Evolutionary conservation across 2,888 invertebrate genomes (phyloP), one percentile per base, ranked within the genome.

Genomic region (Chloroclystis v-ata): DNA sequence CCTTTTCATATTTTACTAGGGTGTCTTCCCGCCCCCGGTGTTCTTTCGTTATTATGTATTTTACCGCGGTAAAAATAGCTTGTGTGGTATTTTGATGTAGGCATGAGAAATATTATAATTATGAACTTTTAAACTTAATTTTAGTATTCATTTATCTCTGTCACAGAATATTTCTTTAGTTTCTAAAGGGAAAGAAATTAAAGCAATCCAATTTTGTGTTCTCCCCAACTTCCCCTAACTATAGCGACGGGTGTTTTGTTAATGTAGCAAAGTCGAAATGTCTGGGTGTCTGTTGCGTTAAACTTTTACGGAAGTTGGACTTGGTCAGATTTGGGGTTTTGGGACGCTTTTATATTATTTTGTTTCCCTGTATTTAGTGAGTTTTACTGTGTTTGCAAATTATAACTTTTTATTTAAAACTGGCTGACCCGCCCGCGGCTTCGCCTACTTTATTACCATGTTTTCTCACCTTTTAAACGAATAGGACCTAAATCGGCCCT

Each of bases 261-360:
- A 52, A 52, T 54, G 54, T 45, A 40, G 50, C 41, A 39, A 49
- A 58, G 53, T 44, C 47, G 37, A 47, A 50, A 42, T 49, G 48
- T 47, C 49, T 51, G 54, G 10, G 35, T 33, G 32, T 50, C 51
- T 46, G 52, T 54, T 52, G 48, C 52, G 46, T 43, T 47, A 48
- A 58, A 58, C 57, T 58, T 58, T 55, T 43, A 48, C 46, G 52
- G 37, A 56, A 54, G 57, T 52, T 54, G 56, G 56, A 54, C 53
- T 52, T 52, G 56, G 56, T 53, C 46, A 55, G 55, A 56, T 52
- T 52, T 42, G 37, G 52, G 47, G 53, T 47, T 55, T 54, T 55
- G 44, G 45, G 35, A 28, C 41, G 28, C 30, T 44, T 43, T 51
- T 51, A 33, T 33, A 10, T 33, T 16, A 53, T 53, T 57, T 57